phyloP scores from a whole-genome alignment of 2,797 vertebrate species.

The Phataginus tetradactyla region DNA sequence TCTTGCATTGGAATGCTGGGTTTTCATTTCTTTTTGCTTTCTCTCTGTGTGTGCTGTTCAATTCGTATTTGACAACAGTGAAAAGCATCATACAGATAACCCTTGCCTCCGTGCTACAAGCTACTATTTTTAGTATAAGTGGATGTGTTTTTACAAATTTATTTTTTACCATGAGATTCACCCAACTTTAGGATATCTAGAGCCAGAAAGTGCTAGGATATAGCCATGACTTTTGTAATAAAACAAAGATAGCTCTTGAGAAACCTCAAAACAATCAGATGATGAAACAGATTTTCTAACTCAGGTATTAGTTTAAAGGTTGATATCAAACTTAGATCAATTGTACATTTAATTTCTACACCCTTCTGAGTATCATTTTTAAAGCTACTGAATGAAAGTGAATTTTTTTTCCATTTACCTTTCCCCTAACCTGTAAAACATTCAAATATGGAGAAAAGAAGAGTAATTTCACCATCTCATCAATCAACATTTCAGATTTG shows the following conservation, averaged over 20 bases:
- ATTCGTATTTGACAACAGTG: conserved; percentile 25
- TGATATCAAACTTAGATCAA: conserved; percentile 7
- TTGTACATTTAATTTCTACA: conserved; percentile 36
- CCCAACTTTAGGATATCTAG: not conserved
- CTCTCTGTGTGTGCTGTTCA: not conserved
- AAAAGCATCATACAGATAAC: not conserved
- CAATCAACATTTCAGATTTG: not conserved
- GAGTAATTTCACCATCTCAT: not conserved
- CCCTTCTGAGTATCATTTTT: conserved; percentile 10
- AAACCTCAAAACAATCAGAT: conserved; percentile 16
- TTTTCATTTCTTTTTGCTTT: conserved; percentile 27
- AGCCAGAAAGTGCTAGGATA: not conserved
- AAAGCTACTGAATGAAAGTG: not conserved
- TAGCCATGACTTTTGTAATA: not conserved
- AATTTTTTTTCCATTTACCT: conserved; percentile 4
- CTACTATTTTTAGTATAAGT: conserved; percentile 38
- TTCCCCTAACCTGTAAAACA: conserved; percentile 46
- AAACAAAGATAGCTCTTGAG: conserved; percentile 1
- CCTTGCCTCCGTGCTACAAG: not conserved
- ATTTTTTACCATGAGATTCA: conserved; percentile 42
- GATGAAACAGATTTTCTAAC: conserved; percentile 21
- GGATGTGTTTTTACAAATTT: conserved; percentile 16
- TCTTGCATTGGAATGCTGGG: not conserved
- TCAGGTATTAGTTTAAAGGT: conserved; percentile 1
- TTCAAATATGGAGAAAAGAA: not conserved